phyloP scores from a whole-genome alignment of 2,797 vertebrate species.

The Galaxias olidus region DNA sequence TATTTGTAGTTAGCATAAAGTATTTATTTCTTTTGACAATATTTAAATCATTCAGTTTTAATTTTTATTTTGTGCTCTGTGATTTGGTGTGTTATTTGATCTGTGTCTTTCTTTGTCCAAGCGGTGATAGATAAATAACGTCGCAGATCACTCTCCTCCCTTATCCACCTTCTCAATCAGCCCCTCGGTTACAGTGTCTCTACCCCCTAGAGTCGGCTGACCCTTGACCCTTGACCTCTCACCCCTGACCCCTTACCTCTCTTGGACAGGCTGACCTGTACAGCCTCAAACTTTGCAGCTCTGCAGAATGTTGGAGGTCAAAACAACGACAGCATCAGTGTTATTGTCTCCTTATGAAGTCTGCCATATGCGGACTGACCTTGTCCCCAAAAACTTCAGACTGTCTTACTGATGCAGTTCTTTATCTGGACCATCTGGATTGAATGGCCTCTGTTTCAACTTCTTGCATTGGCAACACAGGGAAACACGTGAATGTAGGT shows the following conservation, averaged over 20 bases:
- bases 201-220: slow-evolving; percentile 34
- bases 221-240: slow-evolving; percentile 40
- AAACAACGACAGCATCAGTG: slow-evolving; percentile 21
- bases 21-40: too few species aligned
- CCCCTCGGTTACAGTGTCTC: slow-evolving; percentile 49
- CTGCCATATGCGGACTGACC: slow-evolving; percentile 9
- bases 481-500: slow-evolving; percentile 52
- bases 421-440: slow-evolving; percentile 51
- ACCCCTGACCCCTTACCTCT: slow-evolving; percentile 25
- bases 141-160: too few species aligned
- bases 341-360: slow-evolving; percentile 16
- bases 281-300: slow-evolving; percentile 29
- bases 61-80: too few species aligned
- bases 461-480: slow-evolving; percentile 33
- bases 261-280: slow-evolving; percentile 47
- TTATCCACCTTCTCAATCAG: too few species aligned
- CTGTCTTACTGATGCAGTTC: slow-evolving; percentile 10
- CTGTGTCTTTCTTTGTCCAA: too few species aligned
- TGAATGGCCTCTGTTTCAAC: slow-evolving; percentile 33
- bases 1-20: too few species aligned
- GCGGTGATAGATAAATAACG: too few species aligned
- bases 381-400: slow-evolving; percentile 19
- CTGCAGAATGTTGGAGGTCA: slow-evolving; percentile 33
- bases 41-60: too few species aligned
- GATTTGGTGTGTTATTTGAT: too few species aligned